Evolutionary conservation across 2,888 invertebrate species (phyloP).

Genomic region (Bugula neritina): DNA sequence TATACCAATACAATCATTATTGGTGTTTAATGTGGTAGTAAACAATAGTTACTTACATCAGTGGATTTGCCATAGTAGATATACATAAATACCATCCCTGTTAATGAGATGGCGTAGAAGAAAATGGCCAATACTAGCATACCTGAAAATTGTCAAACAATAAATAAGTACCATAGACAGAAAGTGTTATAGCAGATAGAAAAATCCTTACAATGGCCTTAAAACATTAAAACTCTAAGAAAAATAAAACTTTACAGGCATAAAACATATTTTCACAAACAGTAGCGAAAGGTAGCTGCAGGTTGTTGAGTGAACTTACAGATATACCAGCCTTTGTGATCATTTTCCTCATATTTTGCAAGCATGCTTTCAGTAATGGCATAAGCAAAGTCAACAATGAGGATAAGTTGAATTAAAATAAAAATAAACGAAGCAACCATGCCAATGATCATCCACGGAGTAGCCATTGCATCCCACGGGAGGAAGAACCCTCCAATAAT

Average conservation of each 20-base stretch:
- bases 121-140: slow-evolving; percentile 74
- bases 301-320: too few species aligned
- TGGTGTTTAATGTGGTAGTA: too few species aligned
- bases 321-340: slow-evolving; percentile 68
- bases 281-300: too few species aligned
- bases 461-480: slow-evolving; percentile 43
- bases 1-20: too few species aligned
- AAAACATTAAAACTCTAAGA: too few species aligned
- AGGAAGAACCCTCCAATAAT: slow-evolving; percentile 52
- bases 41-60: slow-evolving; percentile 59
- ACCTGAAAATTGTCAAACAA: too few species aligned
- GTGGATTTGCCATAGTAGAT: slow-evolving; percentile 71
- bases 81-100: slow-evolving; percentile 77
- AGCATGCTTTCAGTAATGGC: slow-evolving; percentile 45
- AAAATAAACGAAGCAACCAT: slow-evolving; percentile 54
- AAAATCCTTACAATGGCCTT: too few species aligned
- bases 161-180: too few species aligned
- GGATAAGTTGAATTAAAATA: slow-evolving; percentile 53
- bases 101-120: slow-evolving; percentile 73
- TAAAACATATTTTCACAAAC: too few species aligned
- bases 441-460: slow-evolving; percentile 56
- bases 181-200: too few species aligned
- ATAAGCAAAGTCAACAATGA: slow-evolving; percentile 55
- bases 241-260: too few species aligned
- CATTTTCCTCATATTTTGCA: neutral